Base-by-base conservation (phyloP, 2,113 vertebrate species). In the Peromyscus californicus region DNA sequence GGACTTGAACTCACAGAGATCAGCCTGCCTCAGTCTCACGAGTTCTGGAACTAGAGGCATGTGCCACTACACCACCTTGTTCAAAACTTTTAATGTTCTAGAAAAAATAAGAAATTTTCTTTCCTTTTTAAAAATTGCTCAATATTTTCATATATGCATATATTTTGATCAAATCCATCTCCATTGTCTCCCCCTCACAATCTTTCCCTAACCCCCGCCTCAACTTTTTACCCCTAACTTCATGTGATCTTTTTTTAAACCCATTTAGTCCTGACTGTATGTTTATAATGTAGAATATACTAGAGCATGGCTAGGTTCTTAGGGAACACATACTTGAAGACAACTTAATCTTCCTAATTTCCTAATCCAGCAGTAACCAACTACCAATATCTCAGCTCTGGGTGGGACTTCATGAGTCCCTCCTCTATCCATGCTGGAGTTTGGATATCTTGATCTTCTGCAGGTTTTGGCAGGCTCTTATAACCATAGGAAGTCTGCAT, bases 171-270 rank as follows among this genome's bases (percentile, higher is more conserved):
- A 80, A 80, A 80, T 57, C 31, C 21, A 22, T 57, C 8, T 16
- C 7, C 7, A 10, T 21, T 22, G 2, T 80, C 33, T 33, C 11
- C 29, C 51, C 33, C 33, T 76, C 11, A 10, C 33, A 21, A 59
- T 24, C 10, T 1, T 17, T 9, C 9, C 10, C 19, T 33, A 4
- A 15, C 7, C 29, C 29, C 51, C 8, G 4, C 7, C 9, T 21
- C 19, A 51, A 0, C 11, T 36, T 82, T 82, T 57, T 17, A 17
- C 21, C n/a, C 29, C 33, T 57, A 57, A 57, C 2, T 82, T 57
- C 8, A 82, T 13, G 19, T 59, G 51, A 36, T 59, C 12, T 76
- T 6, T 57, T 82, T 59, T 82, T 59, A 57, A 36, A 57, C 33
- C 51, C 19, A 82, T 19, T 36, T 36, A 22, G 33, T 82, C 26